Base-by-base conservation (phyloP, 2,113 vertebrate genomes). In the Seriola dumerili region DNA sequence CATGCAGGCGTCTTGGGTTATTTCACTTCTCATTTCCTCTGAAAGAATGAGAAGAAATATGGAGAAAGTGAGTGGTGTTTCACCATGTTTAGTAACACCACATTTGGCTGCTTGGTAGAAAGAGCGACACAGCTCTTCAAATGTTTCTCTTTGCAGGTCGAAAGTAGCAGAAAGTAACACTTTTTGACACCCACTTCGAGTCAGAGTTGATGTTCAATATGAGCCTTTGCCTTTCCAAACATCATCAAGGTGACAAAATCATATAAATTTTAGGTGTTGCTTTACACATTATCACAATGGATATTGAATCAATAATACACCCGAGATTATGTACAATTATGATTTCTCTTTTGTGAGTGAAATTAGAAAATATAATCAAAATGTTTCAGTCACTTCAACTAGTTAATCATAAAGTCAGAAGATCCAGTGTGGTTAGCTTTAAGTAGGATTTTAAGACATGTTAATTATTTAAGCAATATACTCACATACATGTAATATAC, bases 1-100 rank as follows among this genome's bases (percentile, higher is more conserved):
- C 74, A 97, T 96, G 91, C 98, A 99, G 19, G 96, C 93, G 6
- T 98, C 95, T 75, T 92, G 88, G 32, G 94, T 94, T 84, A 96
- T 2, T 4, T 96, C 94, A 65, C 94, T 91, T 34, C 93, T 94
- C 0, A 91, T 85, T 90, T 96, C 94, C 91, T 95, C 90, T 94
- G 87, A 78, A 94, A 91, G 71, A 77, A 48, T 14, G 88, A 96
- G 90, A 92, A 61, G 87, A 81, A 46, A 75, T 1, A 82, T 1
- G 0, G 9, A 74, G 9, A 68, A 2, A 38, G 57, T 72, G 1
- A 61, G 40, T 63, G 32, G 4, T 19, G 34, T 38, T 80, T 66
- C 5, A 40, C 14, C 3, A 36, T 66, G 32, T 57, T 32, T 34
- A 74, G 10, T 36, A 36, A 21, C 6, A 38, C 17, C 54, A 12